Percentiles rank a stretch among this genome's conserved stretches.
Evolutionary conservation across 2,797 vertebrate species (phyloP).

Genomic region (Delichon dasypus): DNA sequence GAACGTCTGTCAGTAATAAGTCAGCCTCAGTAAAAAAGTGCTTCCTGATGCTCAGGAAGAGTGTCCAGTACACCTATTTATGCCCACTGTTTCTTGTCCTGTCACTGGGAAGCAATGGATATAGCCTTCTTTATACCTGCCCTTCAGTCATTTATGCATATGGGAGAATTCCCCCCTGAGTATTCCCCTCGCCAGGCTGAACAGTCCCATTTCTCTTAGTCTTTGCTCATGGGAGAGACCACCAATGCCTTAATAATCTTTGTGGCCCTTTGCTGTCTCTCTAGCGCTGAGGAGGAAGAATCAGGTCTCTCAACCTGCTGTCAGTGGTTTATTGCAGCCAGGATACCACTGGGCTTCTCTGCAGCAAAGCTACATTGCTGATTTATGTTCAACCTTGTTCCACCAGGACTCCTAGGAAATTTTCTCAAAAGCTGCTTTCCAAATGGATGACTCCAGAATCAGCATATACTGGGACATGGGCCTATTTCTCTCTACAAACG

Average conservation of each 20-base stretch:
- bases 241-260: background rate
- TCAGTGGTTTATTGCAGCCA: background rate
- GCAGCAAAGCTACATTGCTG: background rate
- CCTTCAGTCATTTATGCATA: background rate
- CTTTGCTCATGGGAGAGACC: background rate
- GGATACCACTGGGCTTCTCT: background rate
- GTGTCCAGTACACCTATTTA: background rate
- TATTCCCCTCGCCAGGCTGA: background rate
- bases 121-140: background rate
- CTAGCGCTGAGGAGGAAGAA: background rate
- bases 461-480: too few species aligned
- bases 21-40: background rate
- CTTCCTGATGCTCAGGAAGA: background rate
- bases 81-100: background rate
- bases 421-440: background rate
- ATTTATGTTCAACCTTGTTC: background rate
- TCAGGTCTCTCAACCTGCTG: background rate
- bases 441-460: background rate
- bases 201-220: background rate
- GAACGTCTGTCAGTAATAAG: background rate
- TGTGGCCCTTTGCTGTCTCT: background rate
- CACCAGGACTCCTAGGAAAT: background rate
- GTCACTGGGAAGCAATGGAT: background rate
- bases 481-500: background rate
- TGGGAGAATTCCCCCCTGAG: background rate